Base-by-base conservation (phyloP, 92 coral and sea anemone species). In the Diadumene lineata region DNA sequence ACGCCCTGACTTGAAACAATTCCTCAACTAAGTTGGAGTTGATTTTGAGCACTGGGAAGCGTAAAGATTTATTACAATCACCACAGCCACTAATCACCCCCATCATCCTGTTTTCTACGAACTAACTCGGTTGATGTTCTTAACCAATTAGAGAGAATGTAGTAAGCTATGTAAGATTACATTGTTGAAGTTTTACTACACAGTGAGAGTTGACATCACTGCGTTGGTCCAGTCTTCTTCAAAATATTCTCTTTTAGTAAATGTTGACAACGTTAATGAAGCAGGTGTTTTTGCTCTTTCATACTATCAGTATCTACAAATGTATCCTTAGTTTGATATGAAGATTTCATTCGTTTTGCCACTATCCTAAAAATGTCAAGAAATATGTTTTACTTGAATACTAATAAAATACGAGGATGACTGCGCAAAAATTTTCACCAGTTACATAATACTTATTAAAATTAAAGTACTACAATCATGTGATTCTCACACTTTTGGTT, bases 201-300 rank as follows among this genome's bases (percentile, higher is more conserved):
- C 43, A 15, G 43, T 23, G 1, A 62, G 38, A 10, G 27, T 62
- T 62, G 38, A 62, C 68, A 62, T 21, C 68, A 1, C 0, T 62
- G 68, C 68, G 68, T 27, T 62, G 68, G 68, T 62, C 68, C 38
- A 28, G 22, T n/a, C 26, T 58, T 27, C 43, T 62, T 53, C 58
- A 21, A 53, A 31, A 29, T 28, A 28, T 28, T 11, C 31, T 62
- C 19, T 6, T 29, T 62, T 62, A 4, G 11, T 18, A 58, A n/a
- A 62, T 10, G 19, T 31, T 28, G 68, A 62, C 24, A 4, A 62
- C 15, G 30, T 15, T 16, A 31, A 23, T 62, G 31, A n/a, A n/a
- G 27, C 68, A 62, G 68, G 68, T 62, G 68, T 62, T 29, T 31
- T 28, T 15, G 1, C n/a, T 19, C 38, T 62, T 1, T 28, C 11